These are phyloP conservation scores for Azemiops feae DNA, from an alignment of 2,113 vertebrate species.

Conservation along the genomic window DNA sequence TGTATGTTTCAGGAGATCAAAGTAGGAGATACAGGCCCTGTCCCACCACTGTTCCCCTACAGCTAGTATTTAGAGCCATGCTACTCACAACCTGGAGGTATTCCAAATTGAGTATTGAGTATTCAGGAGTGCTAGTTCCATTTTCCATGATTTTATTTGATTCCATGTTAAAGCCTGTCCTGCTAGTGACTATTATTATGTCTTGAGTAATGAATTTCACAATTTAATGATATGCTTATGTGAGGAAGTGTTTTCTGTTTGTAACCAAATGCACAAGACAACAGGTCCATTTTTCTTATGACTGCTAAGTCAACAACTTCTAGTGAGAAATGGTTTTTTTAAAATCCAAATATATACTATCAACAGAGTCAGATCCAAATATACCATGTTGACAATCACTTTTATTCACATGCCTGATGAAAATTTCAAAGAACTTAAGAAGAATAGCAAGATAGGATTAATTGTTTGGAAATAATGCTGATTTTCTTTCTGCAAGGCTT, in stretches of 20 bases:
- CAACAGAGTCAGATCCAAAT: neutral
- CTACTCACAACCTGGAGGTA: neutral
- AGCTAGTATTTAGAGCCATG: neutral
- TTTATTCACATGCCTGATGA: neutral
- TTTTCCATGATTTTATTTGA: no score
- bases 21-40: neutral
- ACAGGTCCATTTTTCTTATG: neutral
- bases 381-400: neutral
- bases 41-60: neutral
- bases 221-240: neutral
- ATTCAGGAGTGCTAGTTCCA: no score
- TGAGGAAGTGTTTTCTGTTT: neutral
- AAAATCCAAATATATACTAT: neutral
- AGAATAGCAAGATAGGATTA: neutral
- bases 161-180: no score
- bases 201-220: neutral
- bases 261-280: neutral
- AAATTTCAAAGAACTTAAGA: neutral
- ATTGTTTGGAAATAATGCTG: neutral
- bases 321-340: neutral
- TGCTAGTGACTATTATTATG: neutral
- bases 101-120: neutral
- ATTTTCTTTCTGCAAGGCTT: neutral
- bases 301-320: neutral
- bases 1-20: neutral